Percentiles rank a stretch among this genome's conserved stretches.
Evolutionary conservation across 2,888 invertebrate genomes (phyloP).

Genomic region (Amphipoea oculea): DNA sequence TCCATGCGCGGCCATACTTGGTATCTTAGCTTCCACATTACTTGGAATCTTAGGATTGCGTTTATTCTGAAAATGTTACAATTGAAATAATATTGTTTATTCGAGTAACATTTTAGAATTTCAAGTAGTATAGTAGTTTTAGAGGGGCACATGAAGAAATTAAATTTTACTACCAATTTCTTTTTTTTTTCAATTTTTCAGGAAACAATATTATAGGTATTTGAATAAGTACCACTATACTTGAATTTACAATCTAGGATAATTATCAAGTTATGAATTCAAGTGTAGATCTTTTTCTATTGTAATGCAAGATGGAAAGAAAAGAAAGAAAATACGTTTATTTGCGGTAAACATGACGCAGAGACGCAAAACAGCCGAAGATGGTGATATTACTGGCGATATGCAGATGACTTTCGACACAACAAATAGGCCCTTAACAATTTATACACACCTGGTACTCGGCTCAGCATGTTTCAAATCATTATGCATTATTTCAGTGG

Average conservation of each 20-base stretch:
- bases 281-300: too few relatives aligned
- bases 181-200: too few relatives aligned
- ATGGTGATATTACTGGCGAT: too few relatives aligned
- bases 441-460: conserved; percentile 92
- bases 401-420: too few relatives aligned
- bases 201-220: too few relatives aligned
- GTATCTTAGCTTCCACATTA: conserved; percentile 98
- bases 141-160: neutral
- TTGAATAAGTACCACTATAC: too few relatives aligned
- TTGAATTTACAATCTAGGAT: too few relatives aligned
- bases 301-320: too few relatives aligned
- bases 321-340: too few relatives aligned
- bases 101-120: neutral
- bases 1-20: conserved; percentile 99
- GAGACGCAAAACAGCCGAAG: too few relatives aligned
- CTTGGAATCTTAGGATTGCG: conserved; percentile 94
- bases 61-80: conserved; percentile 80
- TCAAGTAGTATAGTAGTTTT: neutral
- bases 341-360: too few relatives aligned
- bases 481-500: conserved; percentile 96
- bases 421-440: neutral
- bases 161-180: neutral
- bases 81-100: neutral
- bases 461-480: conserved; percentile 96
- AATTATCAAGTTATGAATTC: too few relatives aligned